Evolutionary conservation across 64 coral and sea anemone genomes (phyloP).

Genomic region (Pocillopora damicornis): DNA sequence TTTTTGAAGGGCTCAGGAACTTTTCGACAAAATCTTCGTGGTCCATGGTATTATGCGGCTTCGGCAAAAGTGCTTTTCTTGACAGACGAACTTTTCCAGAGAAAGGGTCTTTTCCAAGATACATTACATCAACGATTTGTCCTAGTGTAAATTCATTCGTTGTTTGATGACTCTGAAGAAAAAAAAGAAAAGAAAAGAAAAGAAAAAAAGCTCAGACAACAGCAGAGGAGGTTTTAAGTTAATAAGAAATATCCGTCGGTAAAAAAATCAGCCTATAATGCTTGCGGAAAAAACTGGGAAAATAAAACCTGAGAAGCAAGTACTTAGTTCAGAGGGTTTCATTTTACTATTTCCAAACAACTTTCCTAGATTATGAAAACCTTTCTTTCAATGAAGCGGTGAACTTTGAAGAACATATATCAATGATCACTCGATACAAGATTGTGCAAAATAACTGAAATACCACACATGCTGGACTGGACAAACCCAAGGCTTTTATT

Average conservation of each 20-base stretch:
- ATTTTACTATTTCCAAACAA: too few species aligned
- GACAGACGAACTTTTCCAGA: slow-evolving; percentile 45
- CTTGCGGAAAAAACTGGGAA: too few species aligned
- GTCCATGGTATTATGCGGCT: background rate
- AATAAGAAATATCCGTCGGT: background rate
- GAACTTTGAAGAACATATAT: too few species aligned
- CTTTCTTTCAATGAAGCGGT: too few species aligned
- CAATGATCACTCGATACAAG: too few species aligned
- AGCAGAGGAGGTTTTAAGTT: background rate
- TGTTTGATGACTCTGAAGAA: slow-evolving; percentile 32
- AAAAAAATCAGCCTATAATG: background rate
- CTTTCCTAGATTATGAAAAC: too few species aligned
- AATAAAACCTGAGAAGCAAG: too few species aligned
- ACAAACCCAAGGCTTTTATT: too few species aligned
- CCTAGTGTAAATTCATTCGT: slow-evolving; percentile 55
- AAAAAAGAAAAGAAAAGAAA: background rate
- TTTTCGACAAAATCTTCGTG: background rate
- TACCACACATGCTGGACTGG: too few species aligned
- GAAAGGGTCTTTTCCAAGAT: slow-evolving; percentile 62
- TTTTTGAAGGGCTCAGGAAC: background rate
- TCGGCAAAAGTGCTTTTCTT: slow-evolving; percentile 65
- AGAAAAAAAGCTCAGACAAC: background rate
- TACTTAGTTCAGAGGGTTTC: too few species aligned
- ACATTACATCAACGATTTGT: slow-evolving; percentile 68
- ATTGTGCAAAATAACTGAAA: too few species aligned